These are phyloP conservation scores for Brachyopa scutellaris DNA, from an alignment of 2,888 invertebrate species.

Conservation along the genomic window DNA sequence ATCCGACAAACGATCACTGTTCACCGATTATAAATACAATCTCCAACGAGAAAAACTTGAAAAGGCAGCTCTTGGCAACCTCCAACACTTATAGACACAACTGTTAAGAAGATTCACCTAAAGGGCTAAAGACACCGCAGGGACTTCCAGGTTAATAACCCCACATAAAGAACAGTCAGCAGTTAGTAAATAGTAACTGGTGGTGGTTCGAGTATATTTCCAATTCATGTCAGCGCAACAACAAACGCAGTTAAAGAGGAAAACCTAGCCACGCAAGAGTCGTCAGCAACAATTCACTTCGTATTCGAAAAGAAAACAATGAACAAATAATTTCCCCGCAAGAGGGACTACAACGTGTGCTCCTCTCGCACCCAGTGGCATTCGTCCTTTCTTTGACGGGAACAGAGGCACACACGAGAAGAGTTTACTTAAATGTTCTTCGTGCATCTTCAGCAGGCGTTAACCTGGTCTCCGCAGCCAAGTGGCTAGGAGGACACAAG, in stretches of 20 bases:
- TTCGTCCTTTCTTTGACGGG: conserved; percentile 23
- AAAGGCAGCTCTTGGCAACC: no score
- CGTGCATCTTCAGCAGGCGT: conserved; percentile 29
- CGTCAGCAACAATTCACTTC: no score
- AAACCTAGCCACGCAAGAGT: conserved; percentile 5
- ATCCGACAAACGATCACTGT: no score
- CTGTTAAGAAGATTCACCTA: not conserved
- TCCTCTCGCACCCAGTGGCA: not conserved
- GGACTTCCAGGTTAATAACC: conserved; percentile 38
- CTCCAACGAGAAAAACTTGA: no score
- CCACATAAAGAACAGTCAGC: conserved; percentile 17
- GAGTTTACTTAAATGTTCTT: conserved; percentile 1
- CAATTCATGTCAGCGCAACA: not conserved
- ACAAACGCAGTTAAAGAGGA: not conserved
- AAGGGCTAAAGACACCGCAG: conserved; percentile 16
- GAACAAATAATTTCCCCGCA: conserved; percentile 11
- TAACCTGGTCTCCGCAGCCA: conserved; percentile 2
- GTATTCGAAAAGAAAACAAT: conserved; percentile 42
- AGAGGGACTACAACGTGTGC: conserved; percentile 3
- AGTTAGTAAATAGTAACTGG: no score
- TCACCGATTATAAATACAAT: no score
- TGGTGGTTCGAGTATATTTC: not conserved
- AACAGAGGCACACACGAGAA: not conserved
- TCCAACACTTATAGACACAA: no score
- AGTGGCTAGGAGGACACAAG: conserved; percentile 19